Percentiles rank a stretch among this genome's conserved stretches.
Evolutionary conservation across 2,888 invertebrate species (phyloP).

Genomic region (Drosophila villosipedis): DNA sequence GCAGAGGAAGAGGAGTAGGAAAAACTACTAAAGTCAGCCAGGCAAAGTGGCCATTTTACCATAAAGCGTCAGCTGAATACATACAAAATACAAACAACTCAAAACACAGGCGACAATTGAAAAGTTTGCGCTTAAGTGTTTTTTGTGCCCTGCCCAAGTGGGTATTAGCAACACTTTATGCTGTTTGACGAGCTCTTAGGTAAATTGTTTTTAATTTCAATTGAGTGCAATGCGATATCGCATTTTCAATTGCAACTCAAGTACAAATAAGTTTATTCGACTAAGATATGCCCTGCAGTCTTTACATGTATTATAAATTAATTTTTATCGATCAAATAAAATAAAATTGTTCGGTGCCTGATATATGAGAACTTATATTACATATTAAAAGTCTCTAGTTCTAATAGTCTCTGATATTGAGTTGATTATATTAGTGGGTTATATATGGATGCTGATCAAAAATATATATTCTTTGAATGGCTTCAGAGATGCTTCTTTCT

Average conservation of each 20-base stretch:
- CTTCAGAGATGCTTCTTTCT: not conserved
- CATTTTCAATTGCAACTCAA: not conserved
- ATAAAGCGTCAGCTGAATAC: not conserved
- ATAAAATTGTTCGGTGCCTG: not conserved
- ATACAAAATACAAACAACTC: constrained; percentile 1
- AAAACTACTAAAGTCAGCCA: constrained; percentile 23
- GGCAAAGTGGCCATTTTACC: constrained; percentile 43
- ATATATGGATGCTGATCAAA: not conserved
- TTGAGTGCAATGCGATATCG: not conserved
- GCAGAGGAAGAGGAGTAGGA: rapidly evolving
- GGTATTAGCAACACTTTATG: not conserved
- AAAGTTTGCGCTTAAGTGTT: constrained; percentile 36
- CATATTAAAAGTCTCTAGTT: not conserved
- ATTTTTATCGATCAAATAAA: not conserved
- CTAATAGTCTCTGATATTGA: not conserved
- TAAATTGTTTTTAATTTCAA: not conserved
- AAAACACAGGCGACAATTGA: constrained; percentile 21
- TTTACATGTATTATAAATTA: not conserved
- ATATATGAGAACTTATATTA: not conserved
- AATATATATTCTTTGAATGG: not conserved
- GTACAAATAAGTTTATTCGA: not conserved
- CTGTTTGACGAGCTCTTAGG: not conserved
- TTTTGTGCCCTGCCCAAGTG: constrained; percentile 15
- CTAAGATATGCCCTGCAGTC: not conserved
- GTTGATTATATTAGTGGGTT: not conserved